These are phyloP conservation scores for Rachycentron canadum DNA, from an alignment of 2,797 vertebrate genomes.

Conservation along the genomic window DNA sequence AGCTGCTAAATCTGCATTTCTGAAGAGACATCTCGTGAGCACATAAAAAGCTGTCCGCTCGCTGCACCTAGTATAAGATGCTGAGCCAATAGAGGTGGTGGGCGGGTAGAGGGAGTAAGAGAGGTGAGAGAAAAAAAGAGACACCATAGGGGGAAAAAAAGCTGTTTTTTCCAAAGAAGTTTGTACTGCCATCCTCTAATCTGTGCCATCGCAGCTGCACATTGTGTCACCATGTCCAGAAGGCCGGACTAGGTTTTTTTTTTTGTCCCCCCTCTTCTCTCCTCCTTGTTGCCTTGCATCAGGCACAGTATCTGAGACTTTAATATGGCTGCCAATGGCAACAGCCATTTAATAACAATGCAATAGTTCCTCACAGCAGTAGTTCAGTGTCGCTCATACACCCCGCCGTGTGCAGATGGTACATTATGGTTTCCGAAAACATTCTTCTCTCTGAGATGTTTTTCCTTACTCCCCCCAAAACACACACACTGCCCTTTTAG, in stretches of 20 bases:
- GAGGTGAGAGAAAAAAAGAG: constrained; percentile 36
- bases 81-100: constrained; percentile 62
- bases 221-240: constrained; percentile 71
- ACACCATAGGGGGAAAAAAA: too few species aligned
- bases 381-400: constrained; percentile 78
- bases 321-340: constrained; percentile 84
- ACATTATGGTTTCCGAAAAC: constrained; percentile 81
- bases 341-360: constrained; percentile 87
- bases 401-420: constrained; percentile 86
- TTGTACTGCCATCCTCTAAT: constrained; percentile 65
- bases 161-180: too few species aligned
- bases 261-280: background rate
- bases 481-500: constrained; percentile 45
- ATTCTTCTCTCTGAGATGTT: constrained; percentile 69
- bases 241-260: constrained; percentile 49
- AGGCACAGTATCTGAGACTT: constrained; percentile 79
- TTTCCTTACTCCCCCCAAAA: constrained; percentile 28
- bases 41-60: constrained; percentile 58
- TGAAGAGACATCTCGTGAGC: constrained; percentile 44
- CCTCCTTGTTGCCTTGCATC: constrained; percentile 69
- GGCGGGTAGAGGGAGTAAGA: constrained; percentile 42
- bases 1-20: constrained; percentile 63
- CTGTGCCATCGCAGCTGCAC: constrained; percentile 72
- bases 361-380: constrained; percentile 86
- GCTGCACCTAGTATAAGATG: constrained; percentile 61